Percentiles rank a stretch among this genome's conserved stretches.
These are phyloP conservation scores for Cinclus mexicanus DNA, from an alignment of 2,113 vertebrate species.

Conservation along the genomic window DNA sequence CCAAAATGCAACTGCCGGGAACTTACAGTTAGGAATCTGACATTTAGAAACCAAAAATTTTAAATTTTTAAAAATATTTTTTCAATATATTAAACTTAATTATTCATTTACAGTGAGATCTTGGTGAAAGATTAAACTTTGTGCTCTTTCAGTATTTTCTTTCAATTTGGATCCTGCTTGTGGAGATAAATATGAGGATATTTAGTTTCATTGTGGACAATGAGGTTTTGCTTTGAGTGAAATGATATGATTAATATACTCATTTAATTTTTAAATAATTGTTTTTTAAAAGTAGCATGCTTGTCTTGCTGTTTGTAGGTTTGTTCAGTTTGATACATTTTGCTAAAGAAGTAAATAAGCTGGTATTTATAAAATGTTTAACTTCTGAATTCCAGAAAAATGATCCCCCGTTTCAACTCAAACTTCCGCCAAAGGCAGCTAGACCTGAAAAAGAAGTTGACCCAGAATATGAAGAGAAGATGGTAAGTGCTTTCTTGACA, in stretches of 20 bases:
- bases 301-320: background rate
- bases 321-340: background rate
- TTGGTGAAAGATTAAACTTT: background rate
- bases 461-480: constrained; percentile 86
- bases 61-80: background rate
- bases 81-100: background rate
- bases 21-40: background rate
- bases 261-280: background rate
- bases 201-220: background rate
- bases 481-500: constrained; percentile 71
- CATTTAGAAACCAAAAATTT: background rate
- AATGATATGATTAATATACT: background rate
- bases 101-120: background rate
- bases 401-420: constrained; percentile 78
- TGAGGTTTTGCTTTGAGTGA: background rate
- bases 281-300: background rate
- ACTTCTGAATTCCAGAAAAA: constrained; percentile 73
- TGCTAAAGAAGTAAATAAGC: background rate
- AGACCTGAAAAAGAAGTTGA: constrained; percentile 80
- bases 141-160: background rate
- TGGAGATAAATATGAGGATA: background rate
- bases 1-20: background rate
- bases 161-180: background rate
- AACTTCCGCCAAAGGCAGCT: constrained; percentile 75
- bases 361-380: background rate